phyloP scores from a whole-genome alignment of 2,797 vertebrate species.

The Pseudomugil gertrudae region DNA sequence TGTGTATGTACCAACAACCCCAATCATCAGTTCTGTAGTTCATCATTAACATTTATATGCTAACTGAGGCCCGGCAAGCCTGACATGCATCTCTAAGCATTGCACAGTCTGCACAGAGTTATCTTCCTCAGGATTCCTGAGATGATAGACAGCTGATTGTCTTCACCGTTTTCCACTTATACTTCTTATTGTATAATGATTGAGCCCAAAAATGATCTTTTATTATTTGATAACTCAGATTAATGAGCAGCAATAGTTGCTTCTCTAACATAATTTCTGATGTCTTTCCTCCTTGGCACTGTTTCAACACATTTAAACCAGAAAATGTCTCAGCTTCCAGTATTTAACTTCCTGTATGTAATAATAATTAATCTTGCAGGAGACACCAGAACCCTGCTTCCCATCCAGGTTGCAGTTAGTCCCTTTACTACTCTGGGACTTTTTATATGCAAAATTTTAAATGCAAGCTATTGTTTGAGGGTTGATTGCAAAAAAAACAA shows the following conservation, averaged over 20 bases:
- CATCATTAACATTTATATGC: no score
- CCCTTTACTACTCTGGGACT: not conserved
- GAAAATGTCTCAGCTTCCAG: not conserved
- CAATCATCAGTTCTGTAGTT: no score
- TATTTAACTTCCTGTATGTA: no score
- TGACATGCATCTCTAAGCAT: no score
- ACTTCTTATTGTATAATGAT: no score
- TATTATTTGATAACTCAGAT: not conserved
- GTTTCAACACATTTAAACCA: not conserved
- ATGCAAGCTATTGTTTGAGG: not conserved
- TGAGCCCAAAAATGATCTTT: not conserved
- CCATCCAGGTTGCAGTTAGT: not conserved
- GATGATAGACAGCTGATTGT: no score
- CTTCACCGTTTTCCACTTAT: no score
- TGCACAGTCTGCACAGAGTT: no score
- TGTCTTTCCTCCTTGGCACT: not conserved
- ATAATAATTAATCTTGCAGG: no score
- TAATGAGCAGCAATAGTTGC: not conserved
- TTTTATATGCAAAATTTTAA: not conserved
- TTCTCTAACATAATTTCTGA: not conserved
- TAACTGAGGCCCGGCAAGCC: no score
- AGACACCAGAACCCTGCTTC: not conserved
- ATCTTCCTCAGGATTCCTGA: no score
- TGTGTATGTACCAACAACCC: no score
- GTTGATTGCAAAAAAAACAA: conserved; percentile 11